A percentile compares a stretch with the other conserved stretches of the same genome.
phyloP scores from a whole-genome alignment of 2,888 invertebrate genomes.

The Norana najaformis region DNA sequence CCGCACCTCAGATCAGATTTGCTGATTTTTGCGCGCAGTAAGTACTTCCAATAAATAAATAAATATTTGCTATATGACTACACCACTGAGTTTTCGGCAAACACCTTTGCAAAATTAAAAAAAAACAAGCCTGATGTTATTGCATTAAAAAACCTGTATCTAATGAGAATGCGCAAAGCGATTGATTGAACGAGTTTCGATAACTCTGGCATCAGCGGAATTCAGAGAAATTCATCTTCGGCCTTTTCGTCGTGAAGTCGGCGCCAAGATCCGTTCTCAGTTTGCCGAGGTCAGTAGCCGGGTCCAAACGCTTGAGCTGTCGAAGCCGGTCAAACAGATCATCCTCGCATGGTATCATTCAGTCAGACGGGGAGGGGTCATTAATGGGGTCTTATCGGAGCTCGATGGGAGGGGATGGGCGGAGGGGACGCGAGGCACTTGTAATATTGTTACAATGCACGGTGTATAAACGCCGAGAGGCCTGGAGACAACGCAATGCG shows the following conservation, averaged over 20 bases:
- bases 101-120: not conserved
- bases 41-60: too few species aligned
- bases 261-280: not conserved
- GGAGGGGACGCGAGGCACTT: not conserved
- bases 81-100: too few species aligned
- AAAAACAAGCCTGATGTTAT: not conserved
- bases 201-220: not conserved
- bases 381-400: slow-evolving; percentile 13
- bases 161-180: not conserved
- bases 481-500: slow-evolving; percentile 13
- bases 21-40: too few species aligned
- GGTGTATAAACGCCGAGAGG: slow-evolving; percentile 13
- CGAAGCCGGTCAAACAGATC: not conserved
- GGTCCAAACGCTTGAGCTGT: slow-evolving; percentile 3
- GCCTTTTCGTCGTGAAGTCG: not conserved
- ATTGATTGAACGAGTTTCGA: not conserved
- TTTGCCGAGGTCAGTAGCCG: slow-evolving; percentile 5
- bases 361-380: slow-evolving; percentile 13
- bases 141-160: not conserved
- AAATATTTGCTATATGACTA: not conserved
- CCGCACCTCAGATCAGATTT: too few species aligned
- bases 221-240: not conserved
- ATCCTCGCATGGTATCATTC: not conserved
- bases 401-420: not conserved
- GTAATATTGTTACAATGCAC: slow-evolving; percentile 13